These are phyloP conservation scores for Melinopterus prodromus DNA, from an alignment of 2,888 invertebrate species.

Conservation along the genomic window DNA sequence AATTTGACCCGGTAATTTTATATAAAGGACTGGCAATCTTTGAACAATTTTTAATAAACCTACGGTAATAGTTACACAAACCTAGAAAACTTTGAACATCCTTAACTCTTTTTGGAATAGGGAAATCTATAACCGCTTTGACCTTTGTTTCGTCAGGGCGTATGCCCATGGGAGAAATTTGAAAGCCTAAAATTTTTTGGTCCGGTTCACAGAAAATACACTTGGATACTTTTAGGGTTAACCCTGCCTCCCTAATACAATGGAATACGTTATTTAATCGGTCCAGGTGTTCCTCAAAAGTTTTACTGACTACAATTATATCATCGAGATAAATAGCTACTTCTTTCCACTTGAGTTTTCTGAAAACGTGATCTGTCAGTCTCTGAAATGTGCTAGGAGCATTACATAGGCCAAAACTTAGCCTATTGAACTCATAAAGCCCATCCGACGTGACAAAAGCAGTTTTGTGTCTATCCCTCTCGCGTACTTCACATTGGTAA, in stretches of 20 bases:
- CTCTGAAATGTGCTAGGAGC: conserved; percentile 44
- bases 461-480: conserved; percentile 40
- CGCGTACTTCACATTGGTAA: conserved; percentile 40
- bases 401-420: conserved; percentile 46
- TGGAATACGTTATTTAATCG: conserved; percentile 19
- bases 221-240: conserved; percentile 24
- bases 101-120: conserved; percentile 38
- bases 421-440: conserved; percentile 43
- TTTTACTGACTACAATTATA: conserved; percentile 35
- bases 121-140: conserved; percentile 38
- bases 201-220: conserved; percentile 19
- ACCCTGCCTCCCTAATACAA: conserved; percentile 23
- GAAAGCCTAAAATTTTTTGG: conserved; percentile 34
- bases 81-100: conserved; percentile 37
- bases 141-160: conserved; percentile 44
- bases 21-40: conserved; percentile 34
- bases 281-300: conserved; percentile 24
- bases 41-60: conserved; percentile 38
- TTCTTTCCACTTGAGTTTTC: conserved; percentile 42
- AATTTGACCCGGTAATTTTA: conserved; percentile 29
- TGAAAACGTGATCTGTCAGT: conserved; percentile 42
- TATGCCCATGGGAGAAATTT: conserved; percentile 41
- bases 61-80: conserved; percentile 35
- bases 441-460: conserved; percentile 43
- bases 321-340: conserved; percentile 44